These are phyloP conservation scores for Felis catus DNA, from an alignment of 2,113 vertebrate species.

Conservation along the genomic window DNA sequence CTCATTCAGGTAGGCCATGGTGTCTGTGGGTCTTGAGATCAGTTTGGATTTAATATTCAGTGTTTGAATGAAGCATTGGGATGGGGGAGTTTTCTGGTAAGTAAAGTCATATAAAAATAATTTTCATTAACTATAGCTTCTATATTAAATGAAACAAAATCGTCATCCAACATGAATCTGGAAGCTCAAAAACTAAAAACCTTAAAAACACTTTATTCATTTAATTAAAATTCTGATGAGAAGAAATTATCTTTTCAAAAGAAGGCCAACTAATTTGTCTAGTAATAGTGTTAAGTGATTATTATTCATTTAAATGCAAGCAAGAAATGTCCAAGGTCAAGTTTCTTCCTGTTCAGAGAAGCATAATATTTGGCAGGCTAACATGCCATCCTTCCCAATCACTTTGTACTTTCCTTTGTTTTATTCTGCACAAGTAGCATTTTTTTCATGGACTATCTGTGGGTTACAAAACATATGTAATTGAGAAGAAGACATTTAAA, in stretches of 20 bases:
- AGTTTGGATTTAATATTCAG: neutral
- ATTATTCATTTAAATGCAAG: neutral
- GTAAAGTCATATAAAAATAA: slow-evolving; percentile 12
- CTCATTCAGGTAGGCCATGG: neutral
- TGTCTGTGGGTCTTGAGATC: neutral
- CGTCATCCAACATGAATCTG: neutral
- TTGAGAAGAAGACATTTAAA: slow-evolving; percentile 33
- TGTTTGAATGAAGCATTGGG: neutral
- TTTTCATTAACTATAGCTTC: slow-evolving; percentile 17
- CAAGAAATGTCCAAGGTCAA: neutral
- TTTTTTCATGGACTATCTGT: neutral
- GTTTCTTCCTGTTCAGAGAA: neutral
- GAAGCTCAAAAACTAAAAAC: neutral
- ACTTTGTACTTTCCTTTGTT: neutral
- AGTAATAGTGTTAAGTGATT: neutral
- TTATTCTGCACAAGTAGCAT: neutral
- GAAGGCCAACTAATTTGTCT: neutral
- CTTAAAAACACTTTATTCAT: slow-evolving; percentile 1
- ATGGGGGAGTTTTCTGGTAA: neutral
- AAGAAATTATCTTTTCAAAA: slow-evolving; percentile 34
- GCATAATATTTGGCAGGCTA: neutral
- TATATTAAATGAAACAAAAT: slow-evolving; percentile 1
- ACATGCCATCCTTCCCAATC: neutral
- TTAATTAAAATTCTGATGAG: slow-evolving; percentile 31
- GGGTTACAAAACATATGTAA: neutral